Conservation (phyloP, 2,113 vertebrate genomes). For the Ictalurus punctatus region DNA sequence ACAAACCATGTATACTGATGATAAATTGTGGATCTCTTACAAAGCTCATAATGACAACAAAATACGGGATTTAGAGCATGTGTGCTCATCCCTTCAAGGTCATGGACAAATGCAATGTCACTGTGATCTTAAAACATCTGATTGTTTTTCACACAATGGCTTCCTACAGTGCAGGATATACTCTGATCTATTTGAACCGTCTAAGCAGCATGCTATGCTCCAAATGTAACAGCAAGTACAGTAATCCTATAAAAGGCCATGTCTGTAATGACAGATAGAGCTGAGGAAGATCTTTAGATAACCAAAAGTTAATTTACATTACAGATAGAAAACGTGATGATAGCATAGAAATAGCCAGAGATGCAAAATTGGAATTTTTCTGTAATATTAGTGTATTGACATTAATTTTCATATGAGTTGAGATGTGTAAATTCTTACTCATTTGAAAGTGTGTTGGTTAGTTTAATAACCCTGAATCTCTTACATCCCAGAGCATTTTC, state of each 20-base stretch:
- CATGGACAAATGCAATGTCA: conserved; percentile 37
- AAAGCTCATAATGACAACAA: not conserved
- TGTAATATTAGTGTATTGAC: not conserved
- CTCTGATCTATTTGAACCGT: not conserved
- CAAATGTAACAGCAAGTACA: not conserved
- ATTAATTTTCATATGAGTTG: not conserved
- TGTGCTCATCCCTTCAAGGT: conserved; percentile 35
- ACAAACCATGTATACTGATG: not conserved
- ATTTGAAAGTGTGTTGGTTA: not conserved
- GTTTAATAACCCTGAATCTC: not conserved
- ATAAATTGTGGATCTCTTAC: conserved; percentile 4
- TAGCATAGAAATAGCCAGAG: not conserved
- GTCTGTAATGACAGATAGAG: not conserved
- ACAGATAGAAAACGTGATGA: not conserved
- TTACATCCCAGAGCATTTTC: not conserved
- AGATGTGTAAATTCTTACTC: not conserved
- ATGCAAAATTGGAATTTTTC: not conserved
- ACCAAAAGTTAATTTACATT: not conserved
- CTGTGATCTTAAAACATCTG: conserved; percentile 15
- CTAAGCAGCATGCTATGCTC: not conserved
- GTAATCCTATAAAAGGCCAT: conserved; percentile 3
- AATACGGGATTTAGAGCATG: not conserved
- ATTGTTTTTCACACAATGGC: conserved; percentile 20
- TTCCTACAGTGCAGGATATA: conserved; percentile 2
- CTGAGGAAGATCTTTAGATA: conserved; percentile 1